These are phyloP conservation scores for Drosophila anomalipes DNA, from an alignment of 2,888 invertebrate species.

Conservation along the genomic window DNA sequence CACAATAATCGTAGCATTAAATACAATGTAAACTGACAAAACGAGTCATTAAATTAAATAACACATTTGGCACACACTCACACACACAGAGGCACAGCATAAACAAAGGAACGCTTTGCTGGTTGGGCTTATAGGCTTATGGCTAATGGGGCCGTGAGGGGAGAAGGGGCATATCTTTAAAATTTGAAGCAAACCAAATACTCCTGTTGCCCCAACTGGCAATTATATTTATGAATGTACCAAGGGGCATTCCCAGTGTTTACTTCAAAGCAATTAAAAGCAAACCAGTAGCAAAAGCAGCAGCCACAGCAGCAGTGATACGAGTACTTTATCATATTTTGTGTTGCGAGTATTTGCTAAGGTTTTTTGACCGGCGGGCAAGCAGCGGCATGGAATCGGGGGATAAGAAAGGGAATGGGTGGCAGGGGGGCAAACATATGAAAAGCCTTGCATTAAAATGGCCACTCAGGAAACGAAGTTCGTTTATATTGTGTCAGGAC, in stretches of 20 bases:
- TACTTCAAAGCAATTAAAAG: slow-evolving; percentile 79
- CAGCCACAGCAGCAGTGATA: slow-evolving; percentile 33
- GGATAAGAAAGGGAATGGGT: background rate
- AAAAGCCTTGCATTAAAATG: slow-evolving; percentile 78
- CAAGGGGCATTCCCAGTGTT: slow-evolving; percentile 69
- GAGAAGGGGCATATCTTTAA: slow-evolving; percentile 27
- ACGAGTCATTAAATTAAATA: slow-evolving; percentile 49
- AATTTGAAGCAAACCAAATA: slow-evolving; percentile 48
- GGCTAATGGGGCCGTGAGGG: background rate
- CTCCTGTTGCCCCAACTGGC: slow-evolving; percentile 48
- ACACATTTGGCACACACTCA: slow-evolving; percentile 23
- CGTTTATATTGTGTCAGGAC: slow-evolving; percentile 80
- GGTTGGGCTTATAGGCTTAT: slow-evolving; percentile 1
- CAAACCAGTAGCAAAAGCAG: slow-evolving; percentile 46
- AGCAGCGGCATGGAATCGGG: background rate
- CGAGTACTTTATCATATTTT: slow-evolving; percentile 76
- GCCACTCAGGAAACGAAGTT: slow-evolving; percentile 81
- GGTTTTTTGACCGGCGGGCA: slow-evolving; percentile 46
- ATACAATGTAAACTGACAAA: slow-evolving; percentile 56
- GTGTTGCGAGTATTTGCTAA: slow-evolving; percentile 70
- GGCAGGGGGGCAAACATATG: slow-evolving; percentile 39
- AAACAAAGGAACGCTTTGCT: slow-evolving; percentile 17
- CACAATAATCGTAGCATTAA: slow-evolving; percentile 35
- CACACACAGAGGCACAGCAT: background rate
- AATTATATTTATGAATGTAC: slow-evolving; percentile 79